phyloP scores from a whole-genome alignment of 2,888 invertebrate genomes.

The Lasioglossum pauxillum region DNA sequence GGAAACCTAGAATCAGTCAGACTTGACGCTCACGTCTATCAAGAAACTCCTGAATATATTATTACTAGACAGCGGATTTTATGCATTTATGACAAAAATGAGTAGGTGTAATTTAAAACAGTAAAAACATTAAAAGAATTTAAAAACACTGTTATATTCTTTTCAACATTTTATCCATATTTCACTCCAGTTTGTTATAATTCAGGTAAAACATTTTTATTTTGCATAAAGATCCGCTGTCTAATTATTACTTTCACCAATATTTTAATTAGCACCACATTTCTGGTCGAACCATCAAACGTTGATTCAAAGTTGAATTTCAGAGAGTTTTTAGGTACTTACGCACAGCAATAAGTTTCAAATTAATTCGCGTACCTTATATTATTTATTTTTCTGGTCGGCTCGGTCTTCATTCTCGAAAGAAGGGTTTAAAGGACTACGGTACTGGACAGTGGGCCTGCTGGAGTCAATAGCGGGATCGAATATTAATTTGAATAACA shows the following conservation, averaged over 20 bases:
- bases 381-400: conserved; percentile 71
- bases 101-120: too few species aligned
- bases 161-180: too few species aligned
- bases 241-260: neutral
- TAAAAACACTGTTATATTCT: too few species aligned
- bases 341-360: conserved; percentile 23
- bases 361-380: conserved; percentile 75
- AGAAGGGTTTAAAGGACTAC: neutral
- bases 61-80: too few species aligned
- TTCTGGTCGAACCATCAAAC: neutral
- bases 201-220: too few species aligned
- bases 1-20: neutral
- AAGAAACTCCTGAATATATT: neutral
- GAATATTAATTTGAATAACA: neutral
- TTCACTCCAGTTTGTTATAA: too few species aligned
- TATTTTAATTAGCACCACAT: neutral
- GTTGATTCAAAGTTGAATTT: neutral
- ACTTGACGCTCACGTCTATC: too few species aligned
- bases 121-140: too few species aligned
- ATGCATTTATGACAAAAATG: too few species aligned
- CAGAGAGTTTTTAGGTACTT: neutral
- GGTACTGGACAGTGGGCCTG: neutral
- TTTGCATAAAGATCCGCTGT: too few species aligned
- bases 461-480: neutral
- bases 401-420: conserved; percentile 32